Base-by-base conservation (phyloP, 2,888 invertebrate genomes). In the Trichogramma dendrolimi region DNA sequence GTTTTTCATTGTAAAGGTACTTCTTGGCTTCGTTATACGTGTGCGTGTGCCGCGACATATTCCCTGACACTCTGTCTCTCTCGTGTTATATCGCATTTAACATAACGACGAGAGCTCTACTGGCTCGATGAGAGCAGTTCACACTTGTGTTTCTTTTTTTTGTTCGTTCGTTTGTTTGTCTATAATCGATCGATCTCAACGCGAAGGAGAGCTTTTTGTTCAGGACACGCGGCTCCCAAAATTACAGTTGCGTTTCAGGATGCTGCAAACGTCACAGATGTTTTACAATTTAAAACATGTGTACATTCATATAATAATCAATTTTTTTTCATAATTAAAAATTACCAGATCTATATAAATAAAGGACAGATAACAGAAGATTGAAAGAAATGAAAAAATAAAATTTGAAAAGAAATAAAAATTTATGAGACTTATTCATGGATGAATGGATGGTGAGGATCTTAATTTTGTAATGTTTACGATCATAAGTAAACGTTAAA, bases 181-280 rank as follows among this genome's bases (percentile, higher is more conserved):
- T 49, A 42, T n/a, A 47, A 47, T 50, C 6, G 40, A 27, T 11
- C 14, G 10, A n/a, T 39, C 44, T 51, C 11, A 50, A 42, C 48
- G 48, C 49, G 4, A 52, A 10, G 6, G 65, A 69, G 71, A 71
- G 71, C 52, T 38, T 61, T 61, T 58, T 70, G 65, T 72, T 74
- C 70, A 74, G 74, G 72, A 71, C 71, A 71, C 72, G 68, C 72
- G 71, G 69, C 68, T 70, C 73, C 70, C 71, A 67, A 66, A 67
- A 67, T 63, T 72, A 75, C 74, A 74, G 73, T 73, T 75, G 72
- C 71, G 76, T 75, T 72, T 71, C 75, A 75, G 76, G 76, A 77
- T 77, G 79, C 79, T 79, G 79, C 27, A 79, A 79, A 79, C 70
- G 74, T 78, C 70, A 78, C 75, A 73, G 71, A 68, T 68, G 43